Evolutionary conservation across 1,140 invertebrate genomes (phyloP).

Genomic region (Homalodisca vitripennis): DNA sequence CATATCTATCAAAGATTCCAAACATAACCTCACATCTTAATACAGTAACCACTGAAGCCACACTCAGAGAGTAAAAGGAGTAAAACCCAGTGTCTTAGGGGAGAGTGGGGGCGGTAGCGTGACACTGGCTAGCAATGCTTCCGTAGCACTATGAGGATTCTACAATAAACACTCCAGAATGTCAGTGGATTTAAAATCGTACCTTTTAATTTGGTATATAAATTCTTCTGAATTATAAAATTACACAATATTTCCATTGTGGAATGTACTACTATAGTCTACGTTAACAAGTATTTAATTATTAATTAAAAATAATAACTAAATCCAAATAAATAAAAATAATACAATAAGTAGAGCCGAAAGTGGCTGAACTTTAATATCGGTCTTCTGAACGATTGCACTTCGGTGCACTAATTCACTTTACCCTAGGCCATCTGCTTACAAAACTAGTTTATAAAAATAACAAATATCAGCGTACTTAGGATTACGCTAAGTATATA

Average conservation of each 20-base stretch:
- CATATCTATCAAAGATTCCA: no score
- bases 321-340: slow-evolving; percentile 19
- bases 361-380: neutral
- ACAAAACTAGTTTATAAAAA: slow-evolving; percentile 17
- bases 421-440: slow-evolving; percentile 8
- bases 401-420: neutral
- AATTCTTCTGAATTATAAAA: slow-evolving; percentile 18
- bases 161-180: no score
- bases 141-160: no score
- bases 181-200: no score
- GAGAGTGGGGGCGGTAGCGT: no score
- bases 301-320: slow-evolving; percentile 8
- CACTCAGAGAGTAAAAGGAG: no score
- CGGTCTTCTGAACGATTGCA: neutral
- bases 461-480: neutral
- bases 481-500: slow-evolving; percentile 3
- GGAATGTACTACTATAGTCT: slow-evolving; percentile 12
- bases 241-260: slow-evolving; percentile 23
- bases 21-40: no score
- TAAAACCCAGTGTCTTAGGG: no score
- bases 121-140: no score
- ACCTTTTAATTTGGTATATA: slow-evolving; percentile 14
- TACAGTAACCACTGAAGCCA: no score
- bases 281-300: slow-evolving; percentile 9
- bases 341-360: neutral